Base-by-base conservation (phyloP, 2,797 vertebrate species). In the Alauda arvensis region DNA sequence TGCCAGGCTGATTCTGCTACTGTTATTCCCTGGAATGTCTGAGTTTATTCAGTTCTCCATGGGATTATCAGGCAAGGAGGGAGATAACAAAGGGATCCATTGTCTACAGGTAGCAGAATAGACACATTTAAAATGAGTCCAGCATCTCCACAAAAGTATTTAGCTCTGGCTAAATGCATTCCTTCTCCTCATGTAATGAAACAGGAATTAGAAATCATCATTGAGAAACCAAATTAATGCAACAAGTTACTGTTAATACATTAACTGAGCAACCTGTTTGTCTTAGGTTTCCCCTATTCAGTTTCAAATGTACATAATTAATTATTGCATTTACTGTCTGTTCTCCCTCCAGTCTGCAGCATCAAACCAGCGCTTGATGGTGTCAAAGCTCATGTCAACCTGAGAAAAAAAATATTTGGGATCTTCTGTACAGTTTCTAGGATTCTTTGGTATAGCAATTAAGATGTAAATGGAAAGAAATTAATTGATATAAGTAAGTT, bases 401-500 rank as follows among this genome's bases (percentile, higher is more conserved):
- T 16, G 89, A 91, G 62, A 9, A 39, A 91, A 81, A 77, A 90
- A 68, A 87, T 65, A 55, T 46, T 29, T 67, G 63, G 15, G 49
- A 79, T 77, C 66, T 67, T 43, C 83, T 20, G 28, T 87, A 51
- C 18, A 51, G 43, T 90, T 92, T 93, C 75, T 33, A 81, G 88
- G 74, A 49, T 85, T 85, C 69, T 85, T 81, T 71, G 28, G 69
- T 85, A 57, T 71, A 85, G 69, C 59, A 95, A 96, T 96, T 96
- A 95, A 89, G 85, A 91, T 83, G 60, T 90, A 96, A 96, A 95
- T 96, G 86, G 88, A 92, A 95, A 91, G 46, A 96, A 95, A 96
- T 96, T 97, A 97, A 96, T 96, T 95, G 89, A 95, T 96, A 94
- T 95, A 96, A 91, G 85, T 85, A 88, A 94, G 87, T 96, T 89